phyloP scores from a whole-genome alignment of 2,113 vertebrate species.

The Leptobrachium ailaonicum region DNA sequence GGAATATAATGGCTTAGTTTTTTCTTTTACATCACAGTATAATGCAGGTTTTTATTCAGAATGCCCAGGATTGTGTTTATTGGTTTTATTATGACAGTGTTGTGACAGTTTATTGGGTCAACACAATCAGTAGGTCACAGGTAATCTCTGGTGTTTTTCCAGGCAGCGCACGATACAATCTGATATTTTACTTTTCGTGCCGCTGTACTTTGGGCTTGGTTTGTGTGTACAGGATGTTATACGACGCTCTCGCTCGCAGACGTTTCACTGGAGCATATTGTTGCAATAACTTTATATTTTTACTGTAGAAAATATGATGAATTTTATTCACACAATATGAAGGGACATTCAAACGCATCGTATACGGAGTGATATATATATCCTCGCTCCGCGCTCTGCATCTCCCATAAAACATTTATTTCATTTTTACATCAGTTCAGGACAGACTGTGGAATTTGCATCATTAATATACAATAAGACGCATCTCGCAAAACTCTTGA shows the following conservation, averaged over 20 bases:
- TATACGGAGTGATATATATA: neutral
- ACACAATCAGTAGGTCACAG: too few species aligned
- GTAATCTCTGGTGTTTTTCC: too few species aligned
- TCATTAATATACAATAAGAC: neutral
- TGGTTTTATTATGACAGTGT: too few species aligned
- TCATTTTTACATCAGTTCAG: neutral
- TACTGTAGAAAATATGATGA: neutral
- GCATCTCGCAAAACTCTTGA: too few species aligned
- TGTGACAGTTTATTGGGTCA: too few species aligned
- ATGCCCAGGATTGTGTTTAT: too few species aligned
- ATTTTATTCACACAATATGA: neutral
- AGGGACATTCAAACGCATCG: neutral
- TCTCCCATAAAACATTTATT: neutral
- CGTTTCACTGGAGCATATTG: neutral
- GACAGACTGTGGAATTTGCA: neutral
- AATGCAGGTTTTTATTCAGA: too few species aligned
- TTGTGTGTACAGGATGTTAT: neutral
- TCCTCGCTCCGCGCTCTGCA: neutral
- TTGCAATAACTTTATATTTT: constrained; percentile 1
- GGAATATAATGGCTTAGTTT: too few species aligned
- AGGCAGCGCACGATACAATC: too few species aligned
- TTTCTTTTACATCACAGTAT: too few species aligned
- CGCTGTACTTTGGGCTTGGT: neutral
- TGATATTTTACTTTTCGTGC: too few species aligned
- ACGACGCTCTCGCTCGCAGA: neutral